Conservation (phyloP, 92 coral and sea anemone genomes). For the Zoanthus solanderi region DNA sequence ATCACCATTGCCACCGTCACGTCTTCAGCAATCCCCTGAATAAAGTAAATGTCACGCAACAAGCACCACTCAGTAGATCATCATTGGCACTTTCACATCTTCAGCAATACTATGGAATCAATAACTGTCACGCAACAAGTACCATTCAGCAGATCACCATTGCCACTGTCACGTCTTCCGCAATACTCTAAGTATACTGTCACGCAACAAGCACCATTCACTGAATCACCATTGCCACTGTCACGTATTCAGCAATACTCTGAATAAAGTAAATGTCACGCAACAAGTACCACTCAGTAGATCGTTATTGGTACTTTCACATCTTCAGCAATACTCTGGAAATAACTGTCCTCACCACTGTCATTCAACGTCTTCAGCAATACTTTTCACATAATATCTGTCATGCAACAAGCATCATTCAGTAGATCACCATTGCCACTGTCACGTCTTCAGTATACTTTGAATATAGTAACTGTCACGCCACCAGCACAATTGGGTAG, state of each 20-base stretch:
- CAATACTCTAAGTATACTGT: background rate
- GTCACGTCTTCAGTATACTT: background rate
- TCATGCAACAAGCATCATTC: background rate
- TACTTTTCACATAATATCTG: background rate
- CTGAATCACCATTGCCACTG: background rate
- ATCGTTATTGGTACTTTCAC: background rate
- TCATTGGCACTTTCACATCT: background rate
- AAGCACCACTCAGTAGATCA: too few relatives aligned
- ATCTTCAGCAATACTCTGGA: too few relatives aligned
- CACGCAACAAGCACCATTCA: background rate
- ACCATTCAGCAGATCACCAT: too few relatives aligned
- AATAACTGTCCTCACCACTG: background rate
- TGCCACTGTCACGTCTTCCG: background rate
- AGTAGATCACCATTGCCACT: background rate
- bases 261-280: background rate
- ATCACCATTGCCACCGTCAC: too few relatives aligned
- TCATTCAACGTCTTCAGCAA: too few relatives aligned
- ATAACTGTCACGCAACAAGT: too few relatives aligned
- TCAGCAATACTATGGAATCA: background rate
- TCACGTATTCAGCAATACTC: background rate
- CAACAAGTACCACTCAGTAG: background rate
- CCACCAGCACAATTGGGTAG: background rate
- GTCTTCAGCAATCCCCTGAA: too few relatives aligned
- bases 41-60: too few relatives aligned
- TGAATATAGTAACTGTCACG: background rate